Evolutionary conservation across 2,888 invertebrate species (phyloP), one percentile per base, ranked within the genome.

Genomic region (Allygus modestus): DNA sequence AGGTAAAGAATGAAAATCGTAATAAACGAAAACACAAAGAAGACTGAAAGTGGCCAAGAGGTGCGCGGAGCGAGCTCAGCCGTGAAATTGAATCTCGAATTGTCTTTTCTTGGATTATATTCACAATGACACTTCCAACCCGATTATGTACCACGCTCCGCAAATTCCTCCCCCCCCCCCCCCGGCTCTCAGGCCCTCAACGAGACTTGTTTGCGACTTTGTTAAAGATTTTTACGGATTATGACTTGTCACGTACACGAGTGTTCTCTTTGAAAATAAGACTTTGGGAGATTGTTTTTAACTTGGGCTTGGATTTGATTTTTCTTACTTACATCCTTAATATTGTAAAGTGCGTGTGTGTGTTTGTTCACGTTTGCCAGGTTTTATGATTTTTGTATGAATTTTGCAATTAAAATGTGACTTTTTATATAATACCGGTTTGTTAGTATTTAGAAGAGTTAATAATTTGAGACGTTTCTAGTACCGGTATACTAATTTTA

Each of bases 61-160:
- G 79, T 79, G 58, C 33, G n/a, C 37, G 79, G 37, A 11, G 33
- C 12, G 79, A 79, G 51, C 23, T 26, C 33, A 79, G 37, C 33
- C 79, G 79, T 79, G 79, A 79, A 79, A 79, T 79, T 79, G 79
- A 54, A 79, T 79, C 79, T 79, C 31, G 33, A 79, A 79, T 79
- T 79, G 79, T 79, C 79, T 79, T 79, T 79, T 79, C 79, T 79
- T 51, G 79, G 79, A 79, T 79, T 79, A 79, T 79, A 79, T 79
- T 79, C 58, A 58, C 79, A 79, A 79, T 79, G 79, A 79, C 79
- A 79, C 79, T 79, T 79, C 58, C 79, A 79, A 79, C 79, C 79
- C 79, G 79, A 79, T 79, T 79, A 79, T 79, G 58, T 79, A 23
- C 28, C 75, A 41, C 71, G 75, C 75, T 77, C 46, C 46, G 41